These are phyloP conservation scores for Agonopterix alstromeriana DNA, from an alignment of 2,888 invertebrate species.

Conservation along the genomic window DNA sequence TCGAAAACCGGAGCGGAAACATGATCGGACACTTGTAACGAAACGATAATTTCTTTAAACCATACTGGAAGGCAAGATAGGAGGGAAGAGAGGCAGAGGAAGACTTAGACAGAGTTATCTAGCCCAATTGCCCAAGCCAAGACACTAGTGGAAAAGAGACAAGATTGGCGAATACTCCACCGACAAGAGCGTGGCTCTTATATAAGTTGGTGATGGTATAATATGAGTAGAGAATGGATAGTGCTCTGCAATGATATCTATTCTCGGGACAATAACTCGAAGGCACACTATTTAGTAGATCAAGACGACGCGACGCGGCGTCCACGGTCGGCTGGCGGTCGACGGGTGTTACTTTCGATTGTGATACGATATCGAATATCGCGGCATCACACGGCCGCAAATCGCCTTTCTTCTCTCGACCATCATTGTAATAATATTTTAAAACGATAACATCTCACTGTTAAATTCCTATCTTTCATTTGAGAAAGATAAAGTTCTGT, in stretches of 20 bases:
- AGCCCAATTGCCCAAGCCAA: too few species aligned
- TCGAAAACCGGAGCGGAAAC: too few species aligned
- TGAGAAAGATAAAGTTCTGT: neutral
- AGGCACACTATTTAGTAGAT: neutral
- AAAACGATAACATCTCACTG: neutral
- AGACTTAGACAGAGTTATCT: too few species aligned
- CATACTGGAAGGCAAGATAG: too few species aligned
- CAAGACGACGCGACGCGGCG: slow-evolving; percentile 5
- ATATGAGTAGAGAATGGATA: too few species aligned
- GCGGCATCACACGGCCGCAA: neutral
- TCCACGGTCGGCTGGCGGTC: slow-evolving; percentile 1
- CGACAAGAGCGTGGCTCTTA: too few species aligned
- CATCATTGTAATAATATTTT: slow-evolving; percentile 3
- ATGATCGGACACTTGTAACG: too few species aligned
- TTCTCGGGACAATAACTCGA: slow-evolving; percentile 4
- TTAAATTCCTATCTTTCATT: neutral
- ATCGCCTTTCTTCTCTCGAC: neutral
- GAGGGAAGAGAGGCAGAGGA: too few species aligned
- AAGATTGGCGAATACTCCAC: too few species aligned
- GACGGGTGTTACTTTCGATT: slow-evolving; percentile 9
- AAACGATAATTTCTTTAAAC: too few species aligned
- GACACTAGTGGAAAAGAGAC: too few species aligned
- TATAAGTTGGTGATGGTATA: too few species aligned
- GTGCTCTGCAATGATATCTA: neutral
- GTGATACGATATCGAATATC: slow-evolving; percentile 8